phyloP scores from a whole-genome alignment of 2,797 vertebrate genomes.

The Lepilemur ruficaudatus region DNA sequence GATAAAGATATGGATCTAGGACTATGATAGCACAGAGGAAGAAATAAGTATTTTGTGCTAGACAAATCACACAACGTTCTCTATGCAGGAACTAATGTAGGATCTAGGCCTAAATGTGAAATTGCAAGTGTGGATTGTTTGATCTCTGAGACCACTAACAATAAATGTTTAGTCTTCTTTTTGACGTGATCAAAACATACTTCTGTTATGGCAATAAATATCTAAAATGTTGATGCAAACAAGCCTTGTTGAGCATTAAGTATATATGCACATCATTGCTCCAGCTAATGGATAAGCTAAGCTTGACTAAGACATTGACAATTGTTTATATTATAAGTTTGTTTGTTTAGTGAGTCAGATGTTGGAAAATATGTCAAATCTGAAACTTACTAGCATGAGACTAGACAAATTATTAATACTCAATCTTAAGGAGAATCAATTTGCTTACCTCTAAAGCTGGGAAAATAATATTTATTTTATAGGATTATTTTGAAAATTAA shows the following conservation, averaged over 20 bases:
- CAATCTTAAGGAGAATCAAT: neutral
- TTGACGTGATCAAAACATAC: too few species aligned
- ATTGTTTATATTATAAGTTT: neutral
- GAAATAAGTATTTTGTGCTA: neutral
- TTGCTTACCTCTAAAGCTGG: neutral
- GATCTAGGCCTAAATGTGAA: neutral
- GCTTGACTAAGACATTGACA: neutral
- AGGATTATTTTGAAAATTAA: neutral
- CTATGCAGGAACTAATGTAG: neutral
- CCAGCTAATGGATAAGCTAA: neutral
- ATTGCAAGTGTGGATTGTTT: neutral
- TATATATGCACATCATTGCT: neutral
- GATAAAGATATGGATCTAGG: neutral
- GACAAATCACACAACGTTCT: neutral
- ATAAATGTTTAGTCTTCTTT: neutral
- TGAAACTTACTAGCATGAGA: neutral
- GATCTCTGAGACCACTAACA: neutral
- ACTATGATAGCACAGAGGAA: neutral
- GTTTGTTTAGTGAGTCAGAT: neutral
- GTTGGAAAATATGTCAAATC: neutral
- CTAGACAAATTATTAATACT: neutral
- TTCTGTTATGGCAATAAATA: neutral
- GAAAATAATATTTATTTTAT: neutral
- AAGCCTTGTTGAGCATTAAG: neutral
- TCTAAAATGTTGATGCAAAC: neutral